Evolutionary conservation across 1,140 invertebrate genomes (phyloP).

Genomic region (Orius laevigatus): DNA sequence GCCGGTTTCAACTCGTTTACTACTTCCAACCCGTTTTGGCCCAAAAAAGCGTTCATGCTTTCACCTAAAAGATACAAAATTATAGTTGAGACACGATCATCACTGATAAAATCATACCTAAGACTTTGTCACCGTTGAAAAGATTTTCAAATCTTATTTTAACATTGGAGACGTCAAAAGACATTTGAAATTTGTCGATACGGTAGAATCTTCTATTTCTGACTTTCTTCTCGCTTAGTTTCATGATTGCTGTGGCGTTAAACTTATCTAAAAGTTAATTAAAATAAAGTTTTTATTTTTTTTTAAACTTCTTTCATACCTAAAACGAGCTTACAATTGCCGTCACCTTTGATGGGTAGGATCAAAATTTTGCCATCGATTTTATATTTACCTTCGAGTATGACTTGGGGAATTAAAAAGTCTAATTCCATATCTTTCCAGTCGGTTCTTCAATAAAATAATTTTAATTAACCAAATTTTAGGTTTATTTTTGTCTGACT

Average conservation of each 20-base stretch:
- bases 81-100: too few relatives aligned
- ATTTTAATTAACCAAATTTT: too few relatives aligned
- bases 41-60: slow-evolving; percentile 27
- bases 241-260: too few relatives aligned
- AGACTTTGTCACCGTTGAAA: slow-evolving; percentile 34
- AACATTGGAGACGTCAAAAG: slow-evolving; percentile 22
- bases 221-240: too few relatives aligned
- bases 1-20: slow-evolving; percentile 24
- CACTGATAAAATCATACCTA: slow-evolving; percentile 21
- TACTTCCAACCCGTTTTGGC: slow-evolving; percentile 27
- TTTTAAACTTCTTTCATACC: too few relatives aligned
- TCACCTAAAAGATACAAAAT: slow-evolving; percentile 26
- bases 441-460: neutral
- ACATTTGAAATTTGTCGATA: neutral
- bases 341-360: slow-evolving; percentile 35
- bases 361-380: slow-evolving; percentile 33
- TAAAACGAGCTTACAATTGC: slow-evolving; percentile 29
- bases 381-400: slow-evolving; percentile 29
- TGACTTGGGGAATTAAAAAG: slow-evolving; percentile 17
- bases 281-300: too few relatives aligned
- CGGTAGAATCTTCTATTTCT: too few relatives aligned
- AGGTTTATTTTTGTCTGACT: neutral
- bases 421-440: neutral
- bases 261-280: too few relatives aligned
- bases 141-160: slow-evolving; percentile 43